These are phyloP conservation scores for Pluvialis apricaria DNA, from an alignment of 2,113 vertebrate species.

Conservation along the genomic window DNA sequence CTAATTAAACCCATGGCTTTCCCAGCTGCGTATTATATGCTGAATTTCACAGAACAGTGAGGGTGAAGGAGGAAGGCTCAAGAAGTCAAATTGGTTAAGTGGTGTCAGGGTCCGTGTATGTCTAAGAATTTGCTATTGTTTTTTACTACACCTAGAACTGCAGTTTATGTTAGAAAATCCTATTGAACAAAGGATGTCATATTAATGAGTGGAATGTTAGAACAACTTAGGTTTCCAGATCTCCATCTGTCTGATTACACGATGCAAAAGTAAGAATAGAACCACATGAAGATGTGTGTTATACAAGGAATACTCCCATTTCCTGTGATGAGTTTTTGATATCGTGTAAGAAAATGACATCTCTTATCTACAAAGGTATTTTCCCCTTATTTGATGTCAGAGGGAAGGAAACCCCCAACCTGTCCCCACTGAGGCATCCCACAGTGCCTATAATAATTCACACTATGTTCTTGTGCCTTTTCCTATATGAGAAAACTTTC, in stretches of 20 bases:
- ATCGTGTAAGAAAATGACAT: background rate
- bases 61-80: background rate
- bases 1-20: background rate
- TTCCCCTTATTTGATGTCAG: conserved; percentile 62
- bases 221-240: background rate
- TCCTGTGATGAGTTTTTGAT: conserved; percentile 48
- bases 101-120: background rate
- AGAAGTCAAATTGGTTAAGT: background rate
- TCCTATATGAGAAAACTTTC: conserved; percentile 59
- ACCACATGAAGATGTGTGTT: background rate
- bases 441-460: conserved; percentile 14
- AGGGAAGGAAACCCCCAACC: conserved; percentile 56
- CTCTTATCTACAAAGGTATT: conserved; percentile 59
- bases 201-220: background rate
- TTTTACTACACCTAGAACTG: background rate
- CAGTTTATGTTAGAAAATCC: background rate
- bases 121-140: background rate
- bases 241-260: background rate
- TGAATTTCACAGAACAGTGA: background rate
- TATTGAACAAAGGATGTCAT: background rate
- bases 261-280: conserved; percentile 2
- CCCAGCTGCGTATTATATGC: background rate
- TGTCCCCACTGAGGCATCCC: conserved; percentile 35
- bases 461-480: background rate
- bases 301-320: conserved; percentile 52